A percentile compares a stretch with the other conserved stretches of the same genome.
These are phyloP conservation scores for Nemoura dubitans DNA, from an alignment of 2,888 invertebrate genomes.

Conservation along the genomic window DNA sequence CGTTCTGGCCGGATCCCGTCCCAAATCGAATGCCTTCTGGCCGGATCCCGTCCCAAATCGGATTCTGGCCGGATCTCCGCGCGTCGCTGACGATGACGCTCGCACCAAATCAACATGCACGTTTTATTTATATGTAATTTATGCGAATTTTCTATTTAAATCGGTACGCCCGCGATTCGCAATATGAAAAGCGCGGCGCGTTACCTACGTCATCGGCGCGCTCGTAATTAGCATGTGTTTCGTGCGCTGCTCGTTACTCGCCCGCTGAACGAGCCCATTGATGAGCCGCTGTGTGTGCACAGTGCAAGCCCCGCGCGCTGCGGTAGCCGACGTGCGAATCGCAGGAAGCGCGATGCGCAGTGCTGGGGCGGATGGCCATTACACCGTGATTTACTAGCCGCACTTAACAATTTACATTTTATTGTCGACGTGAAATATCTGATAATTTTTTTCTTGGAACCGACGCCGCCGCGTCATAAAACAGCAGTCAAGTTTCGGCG, in stretches of 20 bases:
- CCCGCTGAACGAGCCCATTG: neutral
- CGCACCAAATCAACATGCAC: neutral
- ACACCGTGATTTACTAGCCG: neutral
- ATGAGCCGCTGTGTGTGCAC: neutral
- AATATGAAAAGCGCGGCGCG: neutral
- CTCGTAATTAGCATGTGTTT: neutral
- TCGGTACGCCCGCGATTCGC: neutral
- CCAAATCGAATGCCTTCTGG: no score
- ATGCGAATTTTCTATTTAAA: constrained; percentile 1
- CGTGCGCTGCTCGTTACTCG: neutral
- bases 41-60: no score
- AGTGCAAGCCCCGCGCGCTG: no score
- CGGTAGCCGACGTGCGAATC: no score
- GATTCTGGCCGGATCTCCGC: no score
- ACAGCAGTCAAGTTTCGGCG: neutral
- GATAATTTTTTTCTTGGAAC: neutral
- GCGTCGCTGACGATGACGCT: neutral
- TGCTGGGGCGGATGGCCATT: neutral
- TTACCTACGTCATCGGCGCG: neutral
- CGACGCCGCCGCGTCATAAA: neutral
- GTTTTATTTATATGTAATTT: neutral
- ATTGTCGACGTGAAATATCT: neutral
- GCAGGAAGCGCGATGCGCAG: neutral
- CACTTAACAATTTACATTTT: neutral
- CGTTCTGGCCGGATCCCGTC: no score